phyloP scores from a whole-genome alignment of 2,888 invertebrate genomes.

The Leptura quadrifasciata region DNA sequence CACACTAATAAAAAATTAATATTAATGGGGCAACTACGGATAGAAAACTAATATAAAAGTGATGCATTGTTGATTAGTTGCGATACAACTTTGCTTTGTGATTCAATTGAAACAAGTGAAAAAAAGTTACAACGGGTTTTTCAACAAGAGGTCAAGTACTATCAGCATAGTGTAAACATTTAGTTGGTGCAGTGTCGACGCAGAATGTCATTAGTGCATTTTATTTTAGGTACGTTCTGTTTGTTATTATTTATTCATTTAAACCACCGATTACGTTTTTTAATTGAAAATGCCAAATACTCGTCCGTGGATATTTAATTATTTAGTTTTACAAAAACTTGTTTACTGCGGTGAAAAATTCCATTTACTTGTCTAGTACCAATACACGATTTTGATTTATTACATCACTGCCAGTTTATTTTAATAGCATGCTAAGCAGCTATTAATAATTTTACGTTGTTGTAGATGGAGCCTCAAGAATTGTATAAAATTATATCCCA shows the following conservation, averaged over 20 bases:
- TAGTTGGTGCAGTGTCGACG: neutral
- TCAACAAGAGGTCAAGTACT: neutral
- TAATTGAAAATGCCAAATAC: slow-evolving; percentile 5
- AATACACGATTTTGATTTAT: slow-evolving; percentile 2
- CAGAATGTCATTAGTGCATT: neutral
- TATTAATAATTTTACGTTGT: neutral
- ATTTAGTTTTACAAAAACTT: neutral
- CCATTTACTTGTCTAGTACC: neutral
- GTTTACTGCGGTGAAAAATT: neutral
- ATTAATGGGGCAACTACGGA: neutral
- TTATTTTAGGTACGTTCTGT: neutral
- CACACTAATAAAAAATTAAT: slow-evolving; percentile 9
- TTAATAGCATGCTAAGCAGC: neutral
- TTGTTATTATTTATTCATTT: neutral
- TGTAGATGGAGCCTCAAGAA: neutral
- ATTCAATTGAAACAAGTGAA: neutral
- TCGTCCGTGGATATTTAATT: neutral
- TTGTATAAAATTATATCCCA: neutral
- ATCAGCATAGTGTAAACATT: neutral
- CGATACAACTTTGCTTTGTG: neutral
- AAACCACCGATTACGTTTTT: neutral
- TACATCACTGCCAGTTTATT: neutral
- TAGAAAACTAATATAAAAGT: slow-evolving; percentile 30
- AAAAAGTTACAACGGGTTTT: neutral
- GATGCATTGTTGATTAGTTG: neutral